Evolutionary conservation across 2,888 invertebrate genomes (phyloP), one percentile per base, ranked within the genome.

Genomic region (Sinotaia quadrata): DNA sequence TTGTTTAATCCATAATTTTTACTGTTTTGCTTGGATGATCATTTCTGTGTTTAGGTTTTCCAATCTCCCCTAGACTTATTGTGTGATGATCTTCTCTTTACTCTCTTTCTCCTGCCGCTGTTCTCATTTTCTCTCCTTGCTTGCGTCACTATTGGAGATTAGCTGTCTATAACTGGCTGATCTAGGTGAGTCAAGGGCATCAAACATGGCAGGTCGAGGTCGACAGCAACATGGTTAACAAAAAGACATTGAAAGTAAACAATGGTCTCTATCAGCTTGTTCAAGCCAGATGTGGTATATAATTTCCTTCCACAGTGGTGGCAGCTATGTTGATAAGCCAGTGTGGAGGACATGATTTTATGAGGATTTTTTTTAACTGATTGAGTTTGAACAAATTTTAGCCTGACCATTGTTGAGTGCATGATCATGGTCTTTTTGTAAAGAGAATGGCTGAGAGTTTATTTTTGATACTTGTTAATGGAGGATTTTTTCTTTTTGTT

Each of bases 381-480:
- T 75, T 74, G 75, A 69, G 72, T 75, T 76, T 74, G 78, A 80
- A 76, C 76, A 77, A 77, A 76, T 71, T 75, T 77, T 74, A 68
- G 72, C 74, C 69, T 75, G 85, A 79, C 82, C 85, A 83, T 83
- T 79, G 78, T 80, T 78, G 71, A 75, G 67, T 80, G 81, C 82
- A 78, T 75, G 75, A 75, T 76, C 77, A 77, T 84, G 84, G 84
- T 84, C 84, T 84, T 86, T 86, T 84, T 82, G 86, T 82, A 47
- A 66, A 57, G 59, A 61, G 61, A 60, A 60, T 29, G 66, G 62
- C 60, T 66, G 71, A 71, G 90, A 90, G 91, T 91, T 90, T 91
- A 91, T 91, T 91, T 91, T 91, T 91, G 91, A 91, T 91, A 91
- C 91, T 90, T 91, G 91, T 91, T 91, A 91, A 91, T 75, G 81